Evolutionary conservation across 2,113 vertebrate species (phyloP), one percentile per base, ranked within the genome.

Genomic region (Cepphus grylle): DNA sequence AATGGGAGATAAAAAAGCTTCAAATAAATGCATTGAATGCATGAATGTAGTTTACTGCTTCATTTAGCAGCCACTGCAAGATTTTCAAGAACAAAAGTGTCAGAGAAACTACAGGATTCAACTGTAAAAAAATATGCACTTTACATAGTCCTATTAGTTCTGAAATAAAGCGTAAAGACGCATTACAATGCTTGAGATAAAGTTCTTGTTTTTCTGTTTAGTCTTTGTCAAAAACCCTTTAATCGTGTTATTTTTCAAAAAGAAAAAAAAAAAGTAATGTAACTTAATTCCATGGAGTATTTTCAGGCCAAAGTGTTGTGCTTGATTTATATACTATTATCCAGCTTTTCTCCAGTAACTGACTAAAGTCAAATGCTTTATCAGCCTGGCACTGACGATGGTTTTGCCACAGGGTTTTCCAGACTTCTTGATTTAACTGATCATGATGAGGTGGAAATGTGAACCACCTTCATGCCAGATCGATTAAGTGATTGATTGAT

Each of bases 331-430:
- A 62, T 21, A 36, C 58, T 81, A 63, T 62, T 72, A 73, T 65
- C 72, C 61, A 79, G 36, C 86, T 94, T 86, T 95, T 87, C 91
- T 88, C 70, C 86, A 93, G 21, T 97, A 98, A 97, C 52, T 97
- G 98, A 97, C 96, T 98, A 91, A 97, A 77, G 52, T 50, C 96
- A 96, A 98, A 81, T 85, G 93, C 55, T 97, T 97, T 97, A 97
- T 98, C 97, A 94, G 96, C 94, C 97, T 97, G 97, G 96, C 97
- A 96, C 97, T 93, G 81, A 88, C 15, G 25, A 81, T 4, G 3
- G 81, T 73, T 96, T 96, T 95, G 92, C 88, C 95, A 96, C 59
- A 50, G n/a, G 50, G 25, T 62, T 96, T 97, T 85, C 69, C 90
- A 96, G 86, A 76, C 90, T 74, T 79, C 58, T 86, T 93, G 86